Percentiles rank a stretch among this genome's conserved stretches.
Conservation (phyloP, 2,888 invertebrate genomes). For the Heteromyza rotundicornis region DNA sequence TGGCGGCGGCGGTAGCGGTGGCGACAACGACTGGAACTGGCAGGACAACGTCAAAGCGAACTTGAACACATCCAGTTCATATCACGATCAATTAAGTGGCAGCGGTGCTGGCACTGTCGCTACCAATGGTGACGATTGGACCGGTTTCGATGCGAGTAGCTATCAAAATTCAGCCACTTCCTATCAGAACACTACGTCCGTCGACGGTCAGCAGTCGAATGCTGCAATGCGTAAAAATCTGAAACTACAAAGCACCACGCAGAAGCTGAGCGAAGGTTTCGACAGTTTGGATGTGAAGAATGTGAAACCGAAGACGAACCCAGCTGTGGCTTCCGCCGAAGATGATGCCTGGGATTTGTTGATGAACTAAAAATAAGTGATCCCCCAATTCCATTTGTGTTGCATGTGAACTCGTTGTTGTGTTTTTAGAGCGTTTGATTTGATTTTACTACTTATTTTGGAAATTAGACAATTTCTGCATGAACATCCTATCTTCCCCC, state of each 20-base stretch:
- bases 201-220: constrained; percentile 21
- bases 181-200: constrained; percentile 46
- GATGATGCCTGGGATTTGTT: constrained; percentile 70
- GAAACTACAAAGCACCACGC: constrained; percentile 50
- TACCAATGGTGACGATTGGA: constrained; percentile 57
- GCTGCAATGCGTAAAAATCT: constrained; percentile 42
- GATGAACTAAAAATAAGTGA: constrained; percentile 65
- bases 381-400: too few species aligned
- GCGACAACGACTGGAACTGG: constrained; percentile 60
- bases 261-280: constrained; percentile 55
- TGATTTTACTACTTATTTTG: too few species aligned
- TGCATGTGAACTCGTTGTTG: too few species aligned
- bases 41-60: constrained; percentile 47
- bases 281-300: constrained; percentile 60
- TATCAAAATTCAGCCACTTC: constrained; percentile 55
- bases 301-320: constrained; percentile 44
- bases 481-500: too few species aligned
- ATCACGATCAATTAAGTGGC: constrained; percentile 46
- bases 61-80: constrained; percentile 50
- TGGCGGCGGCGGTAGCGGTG: constrained; percentile 44
- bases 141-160: constrained; percentile 54
- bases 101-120: constrained; percentile 33
- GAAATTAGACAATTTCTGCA: too few species aligned
- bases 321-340: constrained; percentile 63
- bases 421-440: too few species aligned